Percentiles rank a stretch among this genome's conserved stretches.
Conservation (phyloP, 2,888 invertebrate species). For the Drosophila subsilvestris region DNA sequence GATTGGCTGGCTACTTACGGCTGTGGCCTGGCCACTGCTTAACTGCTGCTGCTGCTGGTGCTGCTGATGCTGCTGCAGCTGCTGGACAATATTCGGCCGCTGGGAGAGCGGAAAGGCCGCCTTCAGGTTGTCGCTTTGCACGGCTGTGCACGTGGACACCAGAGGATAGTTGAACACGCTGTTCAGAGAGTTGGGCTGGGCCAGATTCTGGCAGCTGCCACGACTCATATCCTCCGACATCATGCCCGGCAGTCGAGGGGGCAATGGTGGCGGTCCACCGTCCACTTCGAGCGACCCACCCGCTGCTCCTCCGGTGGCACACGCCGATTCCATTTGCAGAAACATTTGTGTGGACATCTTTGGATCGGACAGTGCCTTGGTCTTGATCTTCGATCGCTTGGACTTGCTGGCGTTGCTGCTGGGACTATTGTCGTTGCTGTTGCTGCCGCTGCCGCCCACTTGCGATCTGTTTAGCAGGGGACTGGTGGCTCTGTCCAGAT, state of each 20-base stretch:
- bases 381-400: constrained; percentile 82
- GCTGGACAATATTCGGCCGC: constrained; percentile 84
- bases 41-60: constrained; percentile 49
- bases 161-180: constrained; percentile 83
- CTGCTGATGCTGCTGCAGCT: constrained; percentile 83
- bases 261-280: constrained; percentile 86
- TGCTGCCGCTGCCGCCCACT: constrained; percentile 32
- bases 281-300: constrained; percentile 51
- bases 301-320: constrained; percentile 41
- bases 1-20: constrained; percentile 81
- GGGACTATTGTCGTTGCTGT: constrained; percentile 37
- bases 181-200: constrained; percentile 83
- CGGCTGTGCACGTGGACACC: constrained; percentile 84
- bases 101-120: constrained; percentile 84
- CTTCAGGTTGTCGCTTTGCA: constrained; percentile 83
- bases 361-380: constrained; percentile 84
- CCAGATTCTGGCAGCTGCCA: constrained; percentile 78
- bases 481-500: constrained; percentile 81
- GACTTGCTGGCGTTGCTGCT: constrained; percentile 49
- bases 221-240: constrained; percentile 79
- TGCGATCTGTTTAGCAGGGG: constrained; percentile 65
- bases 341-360: constrained; percentile 85
- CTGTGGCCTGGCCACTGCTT: constrained; percentile 64
- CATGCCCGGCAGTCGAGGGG: constrained; percentile 86
- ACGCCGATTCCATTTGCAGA: constrained; percentile 83